Conservation (phyloP, 2,113 vertebrate species). For the Empidonax traillii region DNA sequence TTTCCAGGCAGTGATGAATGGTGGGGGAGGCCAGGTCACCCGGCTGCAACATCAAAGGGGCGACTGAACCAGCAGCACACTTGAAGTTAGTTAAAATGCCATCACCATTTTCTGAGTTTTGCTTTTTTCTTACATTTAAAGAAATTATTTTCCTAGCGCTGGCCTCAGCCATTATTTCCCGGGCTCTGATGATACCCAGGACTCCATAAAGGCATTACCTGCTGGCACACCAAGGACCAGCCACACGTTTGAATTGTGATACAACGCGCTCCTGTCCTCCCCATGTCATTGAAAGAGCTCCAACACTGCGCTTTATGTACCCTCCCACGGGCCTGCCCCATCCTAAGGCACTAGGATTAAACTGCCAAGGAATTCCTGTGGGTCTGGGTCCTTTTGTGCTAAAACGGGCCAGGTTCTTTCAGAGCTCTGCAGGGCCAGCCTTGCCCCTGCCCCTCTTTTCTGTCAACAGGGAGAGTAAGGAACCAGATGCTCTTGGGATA, state of each 20-base stretch:
- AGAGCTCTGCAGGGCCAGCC: not conserved
- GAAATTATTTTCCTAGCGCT: constrained; percentile 38
- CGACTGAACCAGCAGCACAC: constrained; percentile 48
- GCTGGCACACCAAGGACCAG: not conserved
- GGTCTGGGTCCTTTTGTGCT: not conserved
- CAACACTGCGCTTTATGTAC: fast-evolving
- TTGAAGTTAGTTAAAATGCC: constrained; percentile 65
- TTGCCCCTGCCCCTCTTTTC: not conserved
- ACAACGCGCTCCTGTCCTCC: fast-evolving
- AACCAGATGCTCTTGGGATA: not conserved
- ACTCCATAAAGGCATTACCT: not conserved
- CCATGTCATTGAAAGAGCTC: not conserved
- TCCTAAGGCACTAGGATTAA: not conserved
- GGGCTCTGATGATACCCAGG: not conserved
- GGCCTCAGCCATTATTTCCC: constrained; percentile 30
- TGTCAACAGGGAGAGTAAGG: not conserved
- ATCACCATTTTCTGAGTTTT: constrained; percentile 31
- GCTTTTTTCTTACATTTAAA: constrained; percentile 56
- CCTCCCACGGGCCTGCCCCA: not conserved
- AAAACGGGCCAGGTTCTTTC: not conserved
- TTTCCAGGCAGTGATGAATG: constrained; percentile 59
- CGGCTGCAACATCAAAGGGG: constrained; percentile 60
- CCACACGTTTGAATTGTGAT: not conserved
- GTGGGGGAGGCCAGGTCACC: constrained; percentile 55
- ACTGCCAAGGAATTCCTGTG: not conserved